Evolutionary conservation across 2,113 vertebrate genomes (phyloP).

Genomic region (Saguinus imperator): DNA sequence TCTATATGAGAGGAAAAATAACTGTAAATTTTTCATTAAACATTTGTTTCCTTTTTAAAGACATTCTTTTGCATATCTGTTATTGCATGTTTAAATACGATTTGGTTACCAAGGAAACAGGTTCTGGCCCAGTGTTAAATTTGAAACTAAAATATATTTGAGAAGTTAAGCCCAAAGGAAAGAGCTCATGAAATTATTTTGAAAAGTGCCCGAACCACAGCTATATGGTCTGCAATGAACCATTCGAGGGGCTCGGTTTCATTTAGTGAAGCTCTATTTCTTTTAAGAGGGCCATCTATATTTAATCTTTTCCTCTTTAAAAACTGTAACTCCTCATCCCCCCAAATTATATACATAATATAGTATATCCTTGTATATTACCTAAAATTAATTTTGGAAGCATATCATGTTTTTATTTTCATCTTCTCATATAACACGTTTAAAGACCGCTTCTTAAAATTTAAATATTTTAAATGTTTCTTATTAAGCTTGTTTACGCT

Average conservation of each 20-base stretch:
- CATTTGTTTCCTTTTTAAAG: constrained; percentile 74
- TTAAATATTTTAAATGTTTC: constrained; percentile 85
- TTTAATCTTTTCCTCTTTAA: constrained; percentile 74
- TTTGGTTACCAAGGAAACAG: constrained; percentile 96
- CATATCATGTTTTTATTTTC: constrained; percentile 72
- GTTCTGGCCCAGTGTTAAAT: constrained; percentile 93
- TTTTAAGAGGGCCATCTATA: constrained; percentile 78
- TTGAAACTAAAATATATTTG: constrained; percentile 87
- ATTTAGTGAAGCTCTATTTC: constrained; percentile 73
- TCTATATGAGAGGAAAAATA: constrained; percentile 73
- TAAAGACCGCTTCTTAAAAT: constrained; percentile 82
- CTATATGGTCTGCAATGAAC: constrained; percentile 76
- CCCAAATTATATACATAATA: constrained; percentile 67
- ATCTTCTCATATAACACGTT: constrained; percentile 77
- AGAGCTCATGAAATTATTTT: constrained; percentile 71
- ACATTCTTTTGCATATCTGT: constrained; percentile 80
- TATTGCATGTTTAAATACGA: constrained; percentile 87
- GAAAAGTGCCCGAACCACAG: constrained; percentile 67
- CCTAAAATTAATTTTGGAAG: constrained; percentile 74
- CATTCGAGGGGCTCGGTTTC: constrained; percentile 61
- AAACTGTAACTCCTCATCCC: constrained; percentile 68
- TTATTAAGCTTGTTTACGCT: constrained; percentile 75
- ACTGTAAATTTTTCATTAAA: constrained; percentile 76
- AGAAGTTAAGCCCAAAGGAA: constrained; percentile 80
- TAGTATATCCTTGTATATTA: constrained; percentile 66